Conservation (phyloP, 2,113 vertebrate genomes). For the Phrynosoma blainvillii region DNA sequence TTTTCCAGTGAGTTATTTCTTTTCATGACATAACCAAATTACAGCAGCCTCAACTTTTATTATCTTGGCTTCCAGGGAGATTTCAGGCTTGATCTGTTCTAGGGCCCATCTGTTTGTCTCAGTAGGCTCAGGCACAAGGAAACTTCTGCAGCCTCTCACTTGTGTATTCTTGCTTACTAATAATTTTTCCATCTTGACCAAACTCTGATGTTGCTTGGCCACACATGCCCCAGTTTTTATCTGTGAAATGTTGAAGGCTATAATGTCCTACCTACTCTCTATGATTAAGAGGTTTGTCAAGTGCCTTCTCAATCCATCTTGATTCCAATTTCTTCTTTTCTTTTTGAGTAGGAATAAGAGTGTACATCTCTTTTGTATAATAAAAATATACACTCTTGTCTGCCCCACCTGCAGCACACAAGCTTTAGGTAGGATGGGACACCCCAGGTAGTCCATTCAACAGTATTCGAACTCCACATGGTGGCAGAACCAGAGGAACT, state of each 20-base stretch:
- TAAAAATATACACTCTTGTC: conserved; percentile 29
- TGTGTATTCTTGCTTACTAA: too few relatives aligned
- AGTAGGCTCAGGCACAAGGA: too few relatives aligned
- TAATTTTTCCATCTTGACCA: too few relatives aligned
- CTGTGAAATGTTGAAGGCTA: too few relatives aligned
- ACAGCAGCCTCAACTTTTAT: too few relatives aligned
- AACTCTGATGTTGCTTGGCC: not conserved
- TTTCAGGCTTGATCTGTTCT: too few relatives aligned
- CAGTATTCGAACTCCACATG: conserved; percentile 55
- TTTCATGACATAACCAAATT: too few relatives aligned
- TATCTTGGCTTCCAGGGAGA: too few relatives aligned
- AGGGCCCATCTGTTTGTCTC: too few relatives aligned
- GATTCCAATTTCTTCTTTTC: conserved; percentile 15
- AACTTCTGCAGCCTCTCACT: too few relatives aligned
- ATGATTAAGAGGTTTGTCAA: not conserved
- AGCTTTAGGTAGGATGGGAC: conserved; percentile 33
- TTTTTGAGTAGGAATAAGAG: conserved; percentile 47
- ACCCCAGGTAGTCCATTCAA: conserved; percentile 56
- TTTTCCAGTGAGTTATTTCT: too few relatives aligned
- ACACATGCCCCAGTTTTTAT: not conserved
- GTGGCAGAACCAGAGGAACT: conserved; percentile 57
- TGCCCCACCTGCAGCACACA: conserved; percentile 7
- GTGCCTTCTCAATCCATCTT: not conserved
- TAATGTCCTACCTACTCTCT: not conserved
- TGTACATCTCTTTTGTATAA: conserved; percentile 34